Conservation (phyloP, 1,140 invertebrate genomes). For the Camponotus pennsylvanicus region DNA sequence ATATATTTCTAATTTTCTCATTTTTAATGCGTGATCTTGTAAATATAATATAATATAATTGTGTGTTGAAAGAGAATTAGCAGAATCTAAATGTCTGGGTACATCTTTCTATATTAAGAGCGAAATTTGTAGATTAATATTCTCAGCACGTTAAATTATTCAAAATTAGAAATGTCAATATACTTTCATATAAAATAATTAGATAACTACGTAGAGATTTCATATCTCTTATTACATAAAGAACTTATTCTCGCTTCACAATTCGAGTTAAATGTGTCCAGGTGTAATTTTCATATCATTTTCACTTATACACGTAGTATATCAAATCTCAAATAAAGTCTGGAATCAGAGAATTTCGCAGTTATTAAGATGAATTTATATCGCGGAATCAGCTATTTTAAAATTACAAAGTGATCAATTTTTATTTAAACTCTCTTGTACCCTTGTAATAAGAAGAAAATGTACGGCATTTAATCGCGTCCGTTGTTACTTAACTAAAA, state of each 20-base stretch:
- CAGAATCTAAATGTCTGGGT: too few relatives aligned
- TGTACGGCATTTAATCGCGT: constrained; percentile 21
- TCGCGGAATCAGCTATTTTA: not conserved
- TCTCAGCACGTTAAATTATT: too few relatives aligned
- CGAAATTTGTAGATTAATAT: too few relatives aligned
- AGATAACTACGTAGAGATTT: too few relatives aligned
- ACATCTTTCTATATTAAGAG: too few relatives aligned
- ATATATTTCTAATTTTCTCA: too few relatives aligned
- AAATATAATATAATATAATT: too few relatives aligned
- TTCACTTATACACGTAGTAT: not conserved
- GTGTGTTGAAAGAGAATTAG: too few relatives aligned
- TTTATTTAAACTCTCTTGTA: not conserved
- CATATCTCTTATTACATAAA: too few relatives aligned
- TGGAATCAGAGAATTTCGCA: not conserved
- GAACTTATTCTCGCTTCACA: not conserved
- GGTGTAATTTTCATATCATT: not conserved
- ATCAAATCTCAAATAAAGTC: not conserved
- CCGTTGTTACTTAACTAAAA: constrained; percentile 52
- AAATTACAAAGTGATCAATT: constrained; percentile 1
- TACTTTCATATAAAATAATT: too few relatives aligned
- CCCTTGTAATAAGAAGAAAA: not conserved
- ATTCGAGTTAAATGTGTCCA: not conserved
- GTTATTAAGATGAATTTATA: not conserved
- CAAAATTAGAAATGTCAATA: too few relatives aligned
- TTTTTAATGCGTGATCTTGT: too few relatives aligned